A percentile compares a stretch with the other conserved stretches of the same genome.
Conservation (phyloP, 2,797 vertebrate species). For the Halcyon chelicuti region DNA sequence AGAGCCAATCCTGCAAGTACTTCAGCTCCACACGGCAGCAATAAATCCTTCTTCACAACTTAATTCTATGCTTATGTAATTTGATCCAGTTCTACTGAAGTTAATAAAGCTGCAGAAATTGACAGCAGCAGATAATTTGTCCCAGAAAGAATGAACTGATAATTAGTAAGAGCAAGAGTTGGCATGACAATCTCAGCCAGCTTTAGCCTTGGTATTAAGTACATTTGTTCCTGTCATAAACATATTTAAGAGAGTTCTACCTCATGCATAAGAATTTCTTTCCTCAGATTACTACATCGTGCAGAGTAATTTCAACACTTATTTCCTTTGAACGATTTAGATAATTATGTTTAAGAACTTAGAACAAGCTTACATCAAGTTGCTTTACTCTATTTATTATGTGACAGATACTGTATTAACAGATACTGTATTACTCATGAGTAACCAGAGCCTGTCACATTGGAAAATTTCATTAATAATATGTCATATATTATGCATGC, state of each 20-base stretch:
- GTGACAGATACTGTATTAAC: conserved; percentile 43
- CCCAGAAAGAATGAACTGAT: neutral
- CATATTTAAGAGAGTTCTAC: neutral
- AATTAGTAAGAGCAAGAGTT: neutral
- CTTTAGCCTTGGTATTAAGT: neutral
- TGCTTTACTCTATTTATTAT: conserved; percentile 17
- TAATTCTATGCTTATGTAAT: neutral
- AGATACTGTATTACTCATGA: conserved; percentile 39
- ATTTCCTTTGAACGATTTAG: conserved; percentile 56
- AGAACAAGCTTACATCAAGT: conserved; percentile 45
- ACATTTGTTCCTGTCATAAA: conserved; percentile 24
- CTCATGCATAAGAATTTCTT: conserved; percentile 4
- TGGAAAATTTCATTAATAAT: conserved; percentile 59
- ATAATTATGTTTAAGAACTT: conserved; percentile 63
- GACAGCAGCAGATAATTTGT: neutral
- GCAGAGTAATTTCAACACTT: conserved; percentile 42
- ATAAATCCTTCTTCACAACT: neutral
- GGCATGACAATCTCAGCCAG: neutral
- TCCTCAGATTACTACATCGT: neutral
- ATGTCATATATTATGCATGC: conserved; percentile 58
- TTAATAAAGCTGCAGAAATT: neutral
- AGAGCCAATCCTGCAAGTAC: neutral
- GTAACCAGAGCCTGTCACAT: conserved; percentile 50
- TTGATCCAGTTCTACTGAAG: neutral
- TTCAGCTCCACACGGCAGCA: neutral